Conservation (phyloP, 2,113 vertebrate species). For the Rhea pennata region DNA sequence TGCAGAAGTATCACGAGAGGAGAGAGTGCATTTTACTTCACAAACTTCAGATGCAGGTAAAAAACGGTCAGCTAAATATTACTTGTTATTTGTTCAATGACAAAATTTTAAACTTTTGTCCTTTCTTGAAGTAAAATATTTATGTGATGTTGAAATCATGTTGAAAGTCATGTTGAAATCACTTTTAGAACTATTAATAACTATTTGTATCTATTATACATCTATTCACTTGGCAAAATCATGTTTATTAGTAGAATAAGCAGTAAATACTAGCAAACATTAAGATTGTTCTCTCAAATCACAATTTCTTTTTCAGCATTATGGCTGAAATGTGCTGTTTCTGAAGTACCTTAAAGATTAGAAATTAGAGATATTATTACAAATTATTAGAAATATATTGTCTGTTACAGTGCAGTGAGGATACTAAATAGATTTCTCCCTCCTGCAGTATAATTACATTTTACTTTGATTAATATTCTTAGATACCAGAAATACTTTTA, state of each 20-base stretch:
- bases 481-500: not conserved
- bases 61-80: not conserved
- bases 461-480: not conserved
- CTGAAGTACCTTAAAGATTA: not conserved
- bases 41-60: constrained; percentile 30
- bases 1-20: not conserved
- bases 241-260: not conserved
- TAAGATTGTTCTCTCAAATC: not conserved
- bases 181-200: not conserved
- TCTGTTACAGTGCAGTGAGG: not conserved
- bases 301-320: not conserved
- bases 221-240: not conserved
- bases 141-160: not conserved
- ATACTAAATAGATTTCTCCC: not conserved
- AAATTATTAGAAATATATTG: not conserved
- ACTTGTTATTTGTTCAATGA: not conserved
- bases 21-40: not conserved
- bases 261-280: not conserved
- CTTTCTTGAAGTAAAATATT: not conserved
- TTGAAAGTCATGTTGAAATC: not conserved
- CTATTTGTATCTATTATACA: not conserved
- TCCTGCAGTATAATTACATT: not conserved
- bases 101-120: not conserved
- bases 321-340: not conserved
- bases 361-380: not conserved